These are phyloP conservation scores for Liolophura sinensis DNA, from an alignment of 1,140 invertebrate genomes.

Conservation along the genomic window DNA sequence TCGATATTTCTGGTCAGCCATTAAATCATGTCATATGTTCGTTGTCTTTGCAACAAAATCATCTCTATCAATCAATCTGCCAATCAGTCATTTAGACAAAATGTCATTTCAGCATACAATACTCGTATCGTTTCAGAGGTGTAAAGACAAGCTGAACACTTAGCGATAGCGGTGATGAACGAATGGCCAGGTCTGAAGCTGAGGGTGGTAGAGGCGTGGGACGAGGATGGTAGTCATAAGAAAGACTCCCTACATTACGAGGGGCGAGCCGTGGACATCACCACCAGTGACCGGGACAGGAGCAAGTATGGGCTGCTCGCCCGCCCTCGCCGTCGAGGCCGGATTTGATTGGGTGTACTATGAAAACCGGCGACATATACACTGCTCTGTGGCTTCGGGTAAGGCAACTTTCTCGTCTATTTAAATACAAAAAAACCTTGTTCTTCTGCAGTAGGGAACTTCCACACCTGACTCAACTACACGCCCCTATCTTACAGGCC, in stretches of 20 bases:
- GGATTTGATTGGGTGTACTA: constrained; percentile 99
- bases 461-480: no score
- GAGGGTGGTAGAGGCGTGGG: constrained; percentile 92
- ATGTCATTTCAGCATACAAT: constrained; percentile 4
- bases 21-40: background rate
- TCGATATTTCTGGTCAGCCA: no score
- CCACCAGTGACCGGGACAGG: constrained; percentile 86
- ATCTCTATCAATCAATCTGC: background rate
- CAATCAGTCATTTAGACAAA: background rate
- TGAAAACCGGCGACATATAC: constrained; percentile 90
- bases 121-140: constrained; percentile 72
- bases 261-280: constrained; percentile 92
- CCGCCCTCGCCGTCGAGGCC: constrained; percentile 90
- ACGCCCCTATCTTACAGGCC: no score
- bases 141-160: constrained; percentile 93
- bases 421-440: no score
- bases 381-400: constrained; percentile 98
- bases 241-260: constrained; percentile 91
- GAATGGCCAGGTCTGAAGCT: constrained; percentile 92
- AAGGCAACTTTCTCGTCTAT: constrained; percentile 41
- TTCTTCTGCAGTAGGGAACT: no score
- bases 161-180: constrained; percentile 97
- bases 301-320: constrained; percentile 95
- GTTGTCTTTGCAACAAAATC: background rate
- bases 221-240: constrained; percentile 79